Percentiles rank a stretch among this genome's conserved stretches.
Conservation (phyloP, 2,797 vertebrate genomes). For the Oryzias sinensis region DNA sequence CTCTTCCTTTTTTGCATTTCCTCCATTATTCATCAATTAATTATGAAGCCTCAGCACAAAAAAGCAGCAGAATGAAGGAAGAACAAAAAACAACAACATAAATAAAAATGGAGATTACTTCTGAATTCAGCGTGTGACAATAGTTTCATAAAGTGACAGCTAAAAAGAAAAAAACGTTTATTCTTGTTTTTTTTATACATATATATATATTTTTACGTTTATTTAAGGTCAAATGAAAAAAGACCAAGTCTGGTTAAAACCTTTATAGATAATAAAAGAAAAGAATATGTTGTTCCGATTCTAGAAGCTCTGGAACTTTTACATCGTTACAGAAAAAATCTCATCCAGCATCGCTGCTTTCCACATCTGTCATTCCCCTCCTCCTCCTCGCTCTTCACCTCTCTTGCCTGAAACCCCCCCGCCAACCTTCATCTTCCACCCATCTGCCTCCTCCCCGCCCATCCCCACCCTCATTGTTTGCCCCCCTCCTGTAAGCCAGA, state of each 20-base stretch:
- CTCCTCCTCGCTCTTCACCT: slow-evolving; percentile 15
- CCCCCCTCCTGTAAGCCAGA: slow-evolving; percentile 17
- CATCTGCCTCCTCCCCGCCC: slow-evolving; percentile 48
- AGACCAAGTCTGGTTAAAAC: neutral
- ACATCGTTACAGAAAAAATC: slow-evolving; percentile 19
- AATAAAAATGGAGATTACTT: neutral
- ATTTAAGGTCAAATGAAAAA: neutral
- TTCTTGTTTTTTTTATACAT: too few relatives aligned
- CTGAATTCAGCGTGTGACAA: too few relatives aligned
- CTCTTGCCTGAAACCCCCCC: slow-evolving; percentile 28
- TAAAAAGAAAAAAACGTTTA: too few relatives aligned
- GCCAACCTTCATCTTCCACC: slow-evolving; percentile 20
- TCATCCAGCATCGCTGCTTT: slow-evolving; percentile 32
- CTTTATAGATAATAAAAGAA: neutral
- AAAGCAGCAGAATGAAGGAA: neutral
- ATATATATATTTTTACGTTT: too few relatives aligned
- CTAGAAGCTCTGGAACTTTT: neutral
- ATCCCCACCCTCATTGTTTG: neutral
- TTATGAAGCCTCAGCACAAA: slow-evolving; percentile 10
- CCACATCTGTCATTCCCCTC: slow-evolving; percentile 58
- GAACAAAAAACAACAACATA: neutral
- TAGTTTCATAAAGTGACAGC: too few relatives aligned
- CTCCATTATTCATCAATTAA: slow-evolving; percentile 16
- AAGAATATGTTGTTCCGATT: too few relatives aligned
- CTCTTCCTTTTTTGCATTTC: neutral